Conservation (phyloP, 1,140 invertebrate genomes). For the Anoplolepis gracilipes region DNA sequence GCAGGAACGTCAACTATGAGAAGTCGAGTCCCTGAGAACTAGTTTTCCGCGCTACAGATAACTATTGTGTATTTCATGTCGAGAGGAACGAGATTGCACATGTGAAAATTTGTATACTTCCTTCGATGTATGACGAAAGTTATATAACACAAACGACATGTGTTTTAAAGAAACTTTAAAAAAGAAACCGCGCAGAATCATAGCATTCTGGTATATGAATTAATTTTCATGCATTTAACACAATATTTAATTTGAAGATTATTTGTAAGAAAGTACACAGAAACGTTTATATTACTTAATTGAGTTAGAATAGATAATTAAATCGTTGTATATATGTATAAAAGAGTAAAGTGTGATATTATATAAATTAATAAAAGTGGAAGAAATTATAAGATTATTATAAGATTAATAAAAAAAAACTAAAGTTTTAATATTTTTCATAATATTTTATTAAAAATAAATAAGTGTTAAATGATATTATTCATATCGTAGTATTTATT, state of each 20-base stretch:
- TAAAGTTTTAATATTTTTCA: no score
- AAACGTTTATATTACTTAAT: background rate
- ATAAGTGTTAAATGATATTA: no score
- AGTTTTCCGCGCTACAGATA: background rate
- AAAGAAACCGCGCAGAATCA: background rate
- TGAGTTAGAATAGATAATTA: background rate
- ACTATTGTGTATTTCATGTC: background rate
- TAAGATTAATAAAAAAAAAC: no score
- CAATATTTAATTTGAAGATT: background rate
- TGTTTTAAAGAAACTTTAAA: background rate
- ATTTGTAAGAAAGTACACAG: background rate
- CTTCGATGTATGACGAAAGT: background rate
- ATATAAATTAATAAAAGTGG: no score
- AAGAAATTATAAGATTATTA: no score
- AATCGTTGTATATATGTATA: background rate
- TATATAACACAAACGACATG: background rate
- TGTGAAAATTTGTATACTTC: slow-evolving; percentile 21
- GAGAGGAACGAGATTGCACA: slow-evolving; percentile 8
- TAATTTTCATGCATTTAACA: background rate
- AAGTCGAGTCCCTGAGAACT: background rate
- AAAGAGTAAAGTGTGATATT: background rate
- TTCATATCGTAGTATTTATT: no score
- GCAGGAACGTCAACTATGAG: slow-evolving; percentile 21
- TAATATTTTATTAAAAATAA: no score
- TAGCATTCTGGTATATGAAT: background rate